Percentiles rank a stretch among this genome's conserved stretches.
These are phyloP conservation scores for Sminthurides aquaticus DNA, from an alignment of 2,888 invertebrate genomes.

Conservation along the genomic window DNA sequence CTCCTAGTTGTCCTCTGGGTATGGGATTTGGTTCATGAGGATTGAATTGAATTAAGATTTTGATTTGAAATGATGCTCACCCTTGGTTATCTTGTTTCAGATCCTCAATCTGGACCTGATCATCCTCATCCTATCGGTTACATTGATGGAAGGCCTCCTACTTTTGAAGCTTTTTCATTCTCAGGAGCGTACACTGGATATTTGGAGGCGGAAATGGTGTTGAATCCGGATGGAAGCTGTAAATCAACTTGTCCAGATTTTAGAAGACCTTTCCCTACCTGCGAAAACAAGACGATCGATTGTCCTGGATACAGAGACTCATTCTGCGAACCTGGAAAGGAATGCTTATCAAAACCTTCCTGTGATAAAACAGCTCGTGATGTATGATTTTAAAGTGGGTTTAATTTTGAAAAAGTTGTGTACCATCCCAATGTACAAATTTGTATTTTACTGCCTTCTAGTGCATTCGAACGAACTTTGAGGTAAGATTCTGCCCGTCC, in stretches of 20 bases:
- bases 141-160: conserved; percentile 15
- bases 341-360: conserved; percentile 17
- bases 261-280: conserved; percentile 15
- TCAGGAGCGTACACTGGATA: conserved; percentile 16
- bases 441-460: not conserved
- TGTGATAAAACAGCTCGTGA: conserved; percentile 13
- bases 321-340: conserved; percentile 14
- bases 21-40: too few species aligned
- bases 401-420: not conserved
- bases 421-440: too few species aligned
- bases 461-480: conserved; percentile 20
- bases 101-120: conserved; percentile 16
- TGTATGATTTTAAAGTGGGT: not conserved
- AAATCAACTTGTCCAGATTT: conserved; percentile 25
- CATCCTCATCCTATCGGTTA: conserved; percentile 9
- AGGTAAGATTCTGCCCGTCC: conserved; percentile 22
- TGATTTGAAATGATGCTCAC: too few species aligned
- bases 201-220: conserved; percentile 21
- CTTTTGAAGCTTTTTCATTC: conserved; percentile 8
- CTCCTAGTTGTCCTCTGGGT: too few species aligned
- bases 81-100: too few species aligned
- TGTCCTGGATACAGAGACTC: conserved; percentile 12
- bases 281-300: conserved; percentile 19
- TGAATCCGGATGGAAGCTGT: conserved; percentile 25
- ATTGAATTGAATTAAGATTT: too few species aligned